Percentiles rank a stretch among this genome's conserved stretches.
Conservation (phyloP, 1,140 invertebrate genomes). For the Saccostrea glomerata region DNA sequence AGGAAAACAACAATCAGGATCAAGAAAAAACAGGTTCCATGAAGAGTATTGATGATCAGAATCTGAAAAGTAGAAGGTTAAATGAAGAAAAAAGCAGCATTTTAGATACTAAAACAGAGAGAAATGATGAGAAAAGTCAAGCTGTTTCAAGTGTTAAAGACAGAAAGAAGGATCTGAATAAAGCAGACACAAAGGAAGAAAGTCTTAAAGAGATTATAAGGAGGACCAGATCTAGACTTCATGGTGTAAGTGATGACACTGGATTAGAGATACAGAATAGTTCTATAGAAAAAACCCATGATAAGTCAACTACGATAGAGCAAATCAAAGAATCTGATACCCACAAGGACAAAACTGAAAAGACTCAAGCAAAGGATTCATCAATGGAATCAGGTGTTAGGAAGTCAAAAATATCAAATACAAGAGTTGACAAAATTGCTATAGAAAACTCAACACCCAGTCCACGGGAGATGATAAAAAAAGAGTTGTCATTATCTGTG, state of each 20-base stretch:
- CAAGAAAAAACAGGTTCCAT: not conserved
- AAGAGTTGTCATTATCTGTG: not conserved
- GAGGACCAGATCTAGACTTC: slow-evolving; percentile 8
- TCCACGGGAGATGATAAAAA: not conserved
- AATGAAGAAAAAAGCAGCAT: not conserved
- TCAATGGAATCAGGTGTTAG: not conserved
- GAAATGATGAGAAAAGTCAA: not conserved
- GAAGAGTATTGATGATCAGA: not conserved
- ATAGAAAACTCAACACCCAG: not conserved
- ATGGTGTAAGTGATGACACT: slow-evolving; percentile 13
- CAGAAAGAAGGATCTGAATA: not conserved
- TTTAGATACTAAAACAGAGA: not conserved
- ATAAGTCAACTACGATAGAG: not conserved
- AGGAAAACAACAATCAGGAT: not conserved
- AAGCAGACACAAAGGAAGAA: not conserved
- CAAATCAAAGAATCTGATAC: not conserved
- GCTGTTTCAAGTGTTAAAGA: not conserved
- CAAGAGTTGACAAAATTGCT: not conserved
- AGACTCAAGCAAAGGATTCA: not conserved
- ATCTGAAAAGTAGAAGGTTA: not conserved
- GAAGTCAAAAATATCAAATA: not conserved
- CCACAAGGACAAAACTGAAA: not conserved
- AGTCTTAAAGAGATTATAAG: not conserved
- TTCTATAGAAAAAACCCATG: not conserved
- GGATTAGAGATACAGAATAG: not conserved